Conservation (phyloP, 2,888 invertebrate genomes). For the Lithophane semibrunnea region DNA sequence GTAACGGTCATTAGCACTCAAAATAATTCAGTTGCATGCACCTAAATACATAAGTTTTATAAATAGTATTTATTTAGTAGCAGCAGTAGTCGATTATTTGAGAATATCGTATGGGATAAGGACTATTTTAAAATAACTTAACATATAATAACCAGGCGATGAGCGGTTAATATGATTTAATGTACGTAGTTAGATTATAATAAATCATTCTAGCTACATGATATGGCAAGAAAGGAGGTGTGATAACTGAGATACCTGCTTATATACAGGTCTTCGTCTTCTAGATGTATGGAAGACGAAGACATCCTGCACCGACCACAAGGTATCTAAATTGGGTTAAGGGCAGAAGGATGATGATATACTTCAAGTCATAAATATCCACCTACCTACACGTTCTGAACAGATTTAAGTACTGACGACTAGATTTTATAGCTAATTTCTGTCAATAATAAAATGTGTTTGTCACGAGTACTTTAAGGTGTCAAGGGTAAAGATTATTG, state of each 20-base stretch:
- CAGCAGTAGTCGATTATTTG: neutral
- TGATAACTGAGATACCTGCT: neutral
- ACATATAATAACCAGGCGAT: too few relatives aligned
- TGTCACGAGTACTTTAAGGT: conserved; percentile 69
- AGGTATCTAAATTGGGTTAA: neutral
- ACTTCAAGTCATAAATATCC: neutral
- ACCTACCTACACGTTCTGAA: conserved; percentile 4
- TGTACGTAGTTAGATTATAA: neutral
- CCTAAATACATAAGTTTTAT: neutral
- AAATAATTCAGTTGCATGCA: neutral
- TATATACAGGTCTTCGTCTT: too few relatives aligned
- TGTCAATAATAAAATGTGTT: conserved; percentile 64
- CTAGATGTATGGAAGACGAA: neutral
- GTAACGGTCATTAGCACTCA: neutral
- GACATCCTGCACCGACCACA: neutral
- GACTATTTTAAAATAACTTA: neutral
- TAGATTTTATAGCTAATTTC: conserved; percentile 39
- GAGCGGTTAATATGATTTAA: neutral
- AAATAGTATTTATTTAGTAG: neutral
- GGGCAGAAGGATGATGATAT: neutral
- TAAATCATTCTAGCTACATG: too few relatives aligned
- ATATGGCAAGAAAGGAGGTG: neutral
- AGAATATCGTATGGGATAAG: neutral
- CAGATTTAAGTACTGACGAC: conserved; percentile 11
- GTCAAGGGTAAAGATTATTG: conserved; percentile 74